Evolutionary conservation across 2,888 invertebrate genomes (phyloP).

Genomic region (Chymomyza amoena): DNA sequence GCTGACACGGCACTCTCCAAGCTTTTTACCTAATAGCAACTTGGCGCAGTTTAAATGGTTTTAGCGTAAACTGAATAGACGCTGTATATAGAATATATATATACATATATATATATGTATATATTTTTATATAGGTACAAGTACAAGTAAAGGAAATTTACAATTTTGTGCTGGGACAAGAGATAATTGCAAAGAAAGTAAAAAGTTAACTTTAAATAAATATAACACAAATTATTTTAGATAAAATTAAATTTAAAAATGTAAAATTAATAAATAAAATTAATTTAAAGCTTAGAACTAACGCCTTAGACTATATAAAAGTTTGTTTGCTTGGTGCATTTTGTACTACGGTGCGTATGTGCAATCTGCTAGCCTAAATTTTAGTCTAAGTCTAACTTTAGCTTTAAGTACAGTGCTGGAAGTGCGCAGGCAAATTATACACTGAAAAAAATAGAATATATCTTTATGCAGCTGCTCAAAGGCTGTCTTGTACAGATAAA

Average conservation of each 20-base stretch:
- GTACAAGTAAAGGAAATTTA: conserved; percentile 36
- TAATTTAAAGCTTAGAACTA: background rate
- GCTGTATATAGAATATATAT: conserved; percentile 9
- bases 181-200: conserved; percentile 55
- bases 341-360: conserved; percentile 53
- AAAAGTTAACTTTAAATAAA: conserved; percentile 22
- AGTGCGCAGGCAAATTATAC: conserved; percentile 30
- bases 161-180: conserved; percentile 64
- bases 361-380: conserved; percentile 27
- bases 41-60: conserved; percentile 27
- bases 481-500: background rate
- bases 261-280: conserved; percentile 18
- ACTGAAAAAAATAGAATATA: background rate
- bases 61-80: conserved; percentile 6
- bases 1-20: background rate
- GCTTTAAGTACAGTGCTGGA: conserved; percentile 57
- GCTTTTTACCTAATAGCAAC: conserved; percentile 45
- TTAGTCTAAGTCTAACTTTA: background rate
- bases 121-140: background rate
- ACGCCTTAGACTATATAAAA: background rate
- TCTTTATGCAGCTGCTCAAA: background rate
- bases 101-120: conserved; percentile 8
- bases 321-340: background rate
- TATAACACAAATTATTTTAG: conserved; percentile 16
- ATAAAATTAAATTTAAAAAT: background rate